Percentiles rank a stretch among this genome's conserved stretches.
Conservation (phyloP, 2,113 vertebrate species). For the Pandion haliaetus region DNA sequence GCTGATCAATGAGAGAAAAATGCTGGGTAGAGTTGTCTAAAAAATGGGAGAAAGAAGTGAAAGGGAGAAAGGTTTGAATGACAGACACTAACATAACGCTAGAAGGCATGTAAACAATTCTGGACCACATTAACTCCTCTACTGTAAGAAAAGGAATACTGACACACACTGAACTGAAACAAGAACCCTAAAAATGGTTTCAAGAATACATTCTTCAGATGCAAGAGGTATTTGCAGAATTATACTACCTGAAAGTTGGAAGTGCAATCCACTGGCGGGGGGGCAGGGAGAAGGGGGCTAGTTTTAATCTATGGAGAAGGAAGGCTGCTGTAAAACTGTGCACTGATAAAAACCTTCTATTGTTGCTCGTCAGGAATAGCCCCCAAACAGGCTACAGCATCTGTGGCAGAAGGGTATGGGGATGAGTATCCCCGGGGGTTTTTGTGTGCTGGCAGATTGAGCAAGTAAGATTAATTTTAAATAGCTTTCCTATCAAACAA, state of each 20-base stretch:
- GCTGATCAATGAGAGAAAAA: neutral
- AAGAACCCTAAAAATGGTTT: neutral
- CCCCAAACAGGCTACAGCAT: neutral
- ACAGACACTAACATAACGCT: neutral
- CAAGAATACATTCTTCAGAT: slow-evolving; percentile 66
- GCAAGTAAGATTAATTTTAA: neutral
- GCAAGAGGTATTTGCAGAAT: slow-evolving; percentile 67
- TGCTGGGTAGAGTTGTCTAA: neutral
- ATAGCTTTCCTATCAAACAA: neutral
- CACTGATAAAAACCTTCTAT: neutral
- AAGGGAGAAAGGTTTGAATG: neutral
- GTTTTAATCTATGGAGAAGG: neutral
- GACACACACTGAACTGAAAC: slow-evolving; percentile 5
- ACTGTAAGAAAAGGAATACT: slow-evolving; percentile 6
- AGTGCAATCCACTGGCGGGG: neutral
- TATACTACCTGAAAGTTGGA: slow-evolving; percentile 37
- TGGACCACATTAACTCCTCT: neutral
- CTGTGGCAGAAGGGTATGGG: neutral
- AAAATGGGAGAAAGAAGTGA: neutral
- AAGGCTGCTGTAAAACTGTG: neutral
- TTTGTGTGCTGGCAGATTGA: neutral
- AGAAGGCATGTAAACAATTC: slow-evolving; percentile 20
- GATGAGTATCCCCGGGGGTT: neutral
- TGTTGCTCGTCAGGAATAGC: neutral
- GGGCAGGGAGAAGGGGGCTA: rapidly evolving